Evolutionary conservation across 1,140 invertebrate genomes (phyloP).

Genomic region (Daktulosphaira vitifoliae): DNA sequence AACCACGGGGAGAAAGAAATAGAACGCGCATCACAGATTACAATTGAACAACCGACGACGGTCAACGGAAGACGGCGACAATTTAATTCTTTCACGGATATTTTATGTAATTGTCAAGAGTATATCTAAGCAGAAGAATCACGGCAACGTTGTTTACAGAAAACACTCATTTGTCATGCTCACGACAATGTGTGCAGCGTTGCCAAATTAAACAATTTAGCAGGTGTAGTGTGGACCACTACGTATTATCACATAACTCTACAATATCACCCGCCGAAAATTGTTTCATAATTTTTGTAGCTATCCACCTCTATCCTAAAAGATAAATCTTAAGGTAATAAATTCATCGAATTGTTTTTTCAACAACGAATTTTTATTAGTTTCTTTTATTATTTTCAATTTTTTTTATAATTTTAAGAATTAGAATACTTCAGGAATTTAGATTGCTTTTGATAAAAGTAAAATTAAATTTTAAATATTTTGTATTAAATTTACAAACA

Average conservation of each 20-base stretch:
- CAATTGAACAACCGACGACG: background rate
- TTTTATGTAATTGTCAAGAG: too few relatives aligned
- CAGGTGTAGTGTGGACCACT: background rate
- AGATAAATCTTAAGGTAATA: background rate
- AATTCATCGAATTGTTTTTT: background rate
- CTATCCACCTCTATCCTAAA: too few relatives aligned
- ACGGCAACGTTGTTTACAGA: conserved; percentile 12
- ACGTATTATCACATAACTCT: background rate
- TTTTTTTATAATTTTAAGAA: too few relatives aligned
- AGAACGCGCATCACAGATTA: conserved; percentile 28
- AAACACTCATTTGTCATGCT: conserved; percentile 13
- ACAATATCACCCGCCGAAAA: background rate
- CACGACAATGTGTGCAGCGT: background rate
- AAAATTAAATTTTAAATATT: too few relatives aligned
- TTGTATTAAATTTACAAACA: too few relatives aligned
- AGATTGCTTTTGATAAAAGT: too few relatives aligned
- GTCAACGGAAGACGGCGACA: conserved; percentile 8
- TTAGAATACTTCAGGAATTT: too few relatives aligned
- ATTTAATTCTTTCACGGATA: too few relatives aligned
- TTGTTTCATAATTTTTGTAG: too few relatives aligned
- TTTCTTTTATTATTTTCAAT: too few relatives aligned
- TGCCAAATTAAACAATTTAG: background rate
- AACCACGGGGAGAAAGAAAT: conserved; percentile 1
- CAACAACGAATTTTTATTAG: background rate
- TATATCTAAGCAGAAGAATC: background rate